These are phyloP conservation scores for Sebastes trivittatus DNA, from an alignment of 2,797 vertebrate species.

Conservation along the genomic window DNA sequence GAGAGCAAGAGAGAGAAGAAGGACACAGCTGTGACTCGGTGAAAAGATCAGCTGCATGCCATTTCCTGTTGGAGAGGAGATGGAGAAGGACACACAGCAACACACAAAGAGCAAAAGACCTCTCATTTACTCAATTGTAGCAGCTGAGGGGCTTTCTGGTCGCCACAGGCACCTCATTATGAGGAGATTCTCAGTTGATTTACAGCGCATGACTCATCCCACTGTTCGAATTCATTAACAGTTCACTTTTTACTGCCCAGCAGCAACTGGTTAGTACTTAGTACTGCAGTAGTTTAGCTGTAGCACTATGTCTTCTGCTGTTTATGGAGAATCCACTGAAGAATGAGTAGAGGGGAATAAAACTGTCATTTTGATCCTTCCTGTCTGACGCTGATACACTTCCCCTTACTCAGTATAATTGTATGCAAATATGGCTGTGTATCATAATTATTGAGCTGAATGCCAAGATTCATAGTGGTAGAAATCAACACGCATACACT, in stretches of 20 bases:
- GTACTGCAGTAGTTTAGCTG: neutral
- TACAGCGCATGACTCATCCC: constrained; percentile 6
- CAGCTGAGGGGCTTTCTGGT: constrained; percentile 48
- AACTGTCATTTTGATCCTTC: constrained; percentile 3
- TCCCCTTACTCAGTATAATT: neutral
- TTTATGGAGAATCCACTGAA: neutral
- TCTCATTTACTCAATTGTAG: constrained; percentile 60
- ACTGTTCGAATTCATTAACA: constrained; percentile 31
- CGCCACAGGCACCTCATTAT: constrained; percentile 47
- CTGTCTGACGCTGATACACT: neutral
- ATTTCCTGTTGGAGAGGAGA: constrained; percentile 74
- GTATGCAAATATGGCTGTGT: constrained; percentile 25
- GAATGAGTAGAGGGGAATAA: neutral
- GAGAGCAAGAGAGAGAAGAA: constrained; percentile 19
- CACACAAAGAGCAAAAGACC: constrained; percentile 46
- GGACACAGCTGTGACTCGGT: constrained; percentile 73
- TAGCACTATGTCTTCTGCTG: neutral
- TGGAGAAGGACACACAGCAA: constrained; percentile 53
- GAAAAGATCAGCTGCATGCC: constrained; percentile 79
- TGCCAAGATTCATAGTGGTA: neutral
- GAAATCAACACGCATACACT: neutral
- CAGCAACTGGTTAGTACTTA: constrained; percentile 3
- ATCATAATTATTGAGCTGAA: constrained; percentile 2
- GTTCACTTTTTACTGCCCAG: neutral
- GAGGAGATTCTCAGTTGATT: constrained; percentile 48